Percentiles rank a stretch among this genome's conserved stretches.
Conservation (phyloP, 2,113 vertebrate genomes). For the Sakesphorus luctuosus region DNA sequence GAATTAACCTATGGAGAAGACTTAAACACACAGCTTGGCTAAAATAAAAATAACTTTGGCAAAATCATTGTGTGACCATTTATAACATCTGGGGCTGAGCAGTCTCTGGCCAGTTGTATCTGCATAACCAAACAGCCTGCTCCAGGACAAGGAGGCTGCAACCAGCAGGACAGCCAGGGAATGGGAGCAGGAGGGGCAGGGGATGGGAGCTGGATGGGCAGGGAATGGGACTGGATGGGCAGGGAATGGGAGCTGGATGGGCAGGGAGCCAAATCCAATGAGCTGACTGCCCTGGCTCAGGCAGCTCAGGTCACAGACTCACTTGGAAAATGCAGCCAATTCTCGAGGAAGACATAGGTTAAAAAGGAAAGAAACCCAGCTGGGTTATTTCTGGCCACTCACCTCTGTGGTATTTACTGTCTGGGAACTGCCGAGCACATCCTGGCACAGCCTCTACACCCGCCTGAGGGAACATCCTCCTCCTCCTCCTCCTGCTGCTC, state of each 20-base stretch:
- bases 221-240: neutral
- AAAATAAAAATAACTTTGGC: neutral
- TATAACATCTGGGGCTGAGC: neutral
- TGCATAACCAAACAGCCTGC: neutral
- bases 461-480: neutral
- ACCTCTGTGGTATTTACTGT: rapidly evolving
- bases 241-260: neutral
- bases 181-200: neutral
- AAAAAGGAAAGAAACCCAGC: neutral
- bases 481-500: neutral
- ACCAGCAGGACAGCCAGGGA: neutral
- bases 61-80: neutral
- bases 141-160: rapidly evolving
- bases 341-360: neutral
- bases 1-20: neutral
- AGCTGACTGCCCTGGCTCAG: neutral
- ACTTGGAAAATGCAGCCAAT: rapidly evolving
- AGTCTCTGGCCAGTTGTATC: neutral
- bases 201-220: neutral
- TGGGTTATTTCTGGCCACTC: neutral
- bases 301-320: neutral
- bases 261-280: neutral
- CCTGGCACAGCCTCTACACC: neutral
- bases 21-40: neutral
- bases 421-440: neutral